phyloP scores from a whole-genome alignment of 2,113 vertebrate genomes.

The Rhinolophus sinicus region DNA sequence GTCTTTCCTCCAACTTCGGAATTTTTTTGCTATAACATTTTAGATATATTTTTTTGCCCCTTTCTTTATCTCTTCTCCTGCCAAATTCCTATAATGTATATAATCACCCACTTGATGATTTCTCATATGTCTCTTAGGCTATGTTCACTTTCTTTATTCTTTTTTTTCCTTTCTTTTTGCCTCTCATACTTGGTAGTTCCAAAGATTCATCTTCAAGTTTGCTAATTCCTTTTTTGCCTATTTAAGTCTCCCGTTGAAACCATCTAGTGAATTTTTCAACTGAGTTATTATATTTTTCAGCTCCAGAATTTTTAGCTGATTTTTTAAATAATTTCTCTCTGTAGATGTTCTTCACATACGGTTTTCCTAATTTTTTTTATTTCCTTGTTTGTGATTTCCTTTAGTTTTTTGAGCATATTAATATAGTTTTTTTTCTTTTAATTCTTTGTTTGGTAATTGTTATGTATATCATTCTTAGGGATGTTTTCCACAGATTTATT shows the following conservation, averaged over 20 bases:
- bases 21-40: background rate
- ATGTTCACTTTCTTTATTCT: no score
- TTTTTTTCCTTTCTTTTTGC: no score
- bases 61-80: background rate
- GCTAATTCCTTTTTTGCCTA: no score
- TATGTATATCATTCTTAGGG: background rate
- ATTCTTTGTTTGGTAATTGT: background rate
- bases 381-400: no score
- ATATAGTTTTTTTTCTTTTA: background rate
- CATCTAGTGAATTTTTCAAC: no score
- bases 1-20: background rate
- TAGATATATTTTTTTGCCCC: background rate
- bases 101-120: background rate
- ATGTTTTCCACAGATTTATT: background rate
- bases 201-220: no score
- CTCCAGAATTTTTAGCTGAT: background rate
- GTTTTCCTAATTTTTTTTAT: background rate
- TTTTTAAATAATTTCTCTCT: background rate
- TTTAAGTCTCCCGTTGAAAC: no score
- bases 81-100: background rate
- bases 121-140: background rate
- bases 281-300: no score
- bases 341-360: background rate
- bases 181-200: no score
- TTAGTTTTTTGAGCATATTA: background rate